These are phyloP conservation scores for Caenorhabditis briggsae DNA, from an alignment of 1,140 invertebrate species.

Conservation along the genomic window DNA sequence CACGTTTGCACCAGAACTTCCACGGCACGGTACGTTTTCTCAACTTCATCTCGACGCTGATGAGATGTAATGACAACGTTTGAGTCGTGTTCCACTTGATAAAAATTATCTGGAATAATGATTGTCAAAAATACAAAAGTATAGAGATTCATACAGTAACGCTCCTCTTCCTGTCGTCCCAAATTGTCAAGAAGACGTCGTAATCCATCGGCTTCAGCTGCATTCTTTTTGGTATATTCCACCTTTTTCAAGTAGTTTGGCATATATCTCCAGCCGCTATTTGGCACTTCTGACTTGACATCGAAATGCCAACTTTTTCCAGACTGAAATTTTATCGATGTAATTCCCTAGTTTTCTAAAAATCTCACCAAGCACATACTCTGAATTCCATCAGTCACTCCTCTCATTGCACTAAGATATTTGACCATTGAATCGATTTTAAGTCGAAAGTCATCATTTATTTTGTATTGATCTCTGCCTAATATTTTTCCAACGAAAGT, in stretches of 20 bases:
- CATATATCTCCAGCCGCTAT: constrained; percentile 1
- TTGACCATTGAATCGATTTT: too few relatives aligned
- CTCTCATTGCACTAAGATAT: too few relatives aligned
- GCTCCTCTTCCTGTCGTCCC: background rate
- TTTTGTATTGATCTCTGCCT: too few relatives aligned
- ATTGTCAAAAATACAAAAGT: background rate
- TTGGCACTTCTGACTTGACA: too few relatives aligned
- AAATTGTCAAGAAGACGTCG: background rate
- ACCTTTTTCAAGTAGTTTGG: background rate
- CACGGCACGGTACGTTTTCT: background rate
- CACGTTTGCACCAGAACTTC: background rate
- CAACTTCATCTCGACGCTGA: background rate
- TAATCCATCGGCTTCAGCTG: background rate
- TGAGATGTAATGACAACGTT: background rate
- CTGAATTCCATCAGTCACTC: too few relatives aligned
- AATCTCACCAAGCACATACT: too few relatives aligned
- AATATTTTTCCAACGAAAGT: too few relatives aligned
- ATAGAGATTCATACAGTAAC: background rate
- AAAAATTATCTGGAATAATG: background rate
- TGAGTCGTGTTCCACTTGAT: constrained; percentile 2
- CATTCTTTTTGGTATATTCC: background rate
- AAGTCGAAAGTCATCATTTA: too few relatives aligned
- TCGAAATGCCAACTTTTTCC: too few relatives aligned
- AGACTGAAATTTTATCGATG: too few relatives aligned
- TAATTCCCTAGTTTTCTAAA: too few relatives aligned